phyloP scores from a whole-genome alignment of 2,888 invertebrate species.

The Aporophyla nigra region DNA sequence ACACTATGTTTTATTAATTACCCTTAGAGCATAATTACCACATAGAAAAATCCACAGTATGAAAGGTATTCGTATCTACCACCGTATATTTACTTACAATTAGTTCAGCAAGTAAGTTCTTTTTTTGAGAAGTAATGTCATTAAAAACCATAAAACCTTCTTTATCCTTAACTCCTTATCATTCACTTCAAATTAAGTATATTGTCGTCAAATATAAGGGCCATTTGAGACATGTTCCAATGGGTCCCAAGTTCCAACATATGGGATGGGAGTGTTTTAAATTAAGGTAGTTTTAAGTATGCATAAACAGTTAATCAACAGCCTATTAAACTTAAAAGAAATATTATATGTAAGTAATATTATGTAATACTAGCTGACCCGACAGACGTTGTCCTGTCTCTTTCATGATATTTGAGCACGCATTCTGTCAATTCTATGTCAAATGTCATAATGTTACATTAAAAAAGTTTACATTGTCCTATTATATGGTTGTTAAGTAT shows the following conservation, averaged over 20 bases:
- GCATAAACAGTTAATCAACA: neutral
- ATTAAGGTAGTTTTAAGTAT: neutral
- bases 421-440: no score
- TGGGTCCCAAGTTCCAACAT: neutral
- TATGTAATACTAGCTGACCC: no score
- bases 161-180: neutral
- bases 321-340: neutral
- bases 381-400: no score
- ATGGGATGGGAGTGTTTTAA: neutral
- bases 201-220: neutral
- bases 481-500: no score
- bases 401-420: no score
- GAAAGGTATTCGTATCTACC: neutral
- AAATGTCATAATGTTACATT: no score
- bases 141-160: neutral
- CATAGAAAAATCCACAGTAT: conserved; percentile 45
- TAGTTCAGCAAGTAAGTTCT: neutral
- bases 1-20: neutral
- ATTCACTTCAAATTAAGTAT: neutral
- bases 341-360: no score
- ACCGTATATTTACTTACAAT: neutral
- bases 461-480: no score
- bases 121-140: neutral
- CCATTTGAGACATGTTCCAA: conserved; percentile 1
- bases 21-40: no score